These are phyloP conservation scores for Embiotoca jacksoni DNA, from an alignment of 2,113 vertebrate species.

Conservation along the genomic window DNA sequence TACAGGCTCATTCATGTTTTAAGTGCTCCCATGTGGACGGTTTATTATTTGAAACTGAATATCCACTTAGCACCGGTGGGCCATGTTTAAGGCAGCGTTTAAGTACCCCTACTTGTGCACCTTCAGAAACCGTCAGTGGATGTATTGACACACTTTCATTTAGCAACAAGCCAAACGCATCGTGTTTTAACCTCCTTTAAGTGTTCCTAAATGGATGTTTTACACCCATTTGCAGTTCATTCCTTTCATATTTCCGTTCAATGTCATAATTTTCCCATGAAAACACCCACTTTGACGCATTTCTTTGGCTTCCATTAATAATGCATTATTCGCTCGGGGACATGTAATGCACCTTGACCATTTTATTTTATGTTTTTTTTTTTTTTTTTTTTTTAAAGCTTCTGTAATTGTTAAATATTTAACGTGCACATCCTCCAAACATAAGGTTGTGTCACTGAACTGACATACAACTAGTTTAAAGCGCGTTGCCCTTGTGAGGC, in stretches of 20 bases:
- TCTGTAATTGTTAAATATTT: conserved; percentile 66
- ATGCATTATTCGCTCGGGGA: conserved; percentile 48
- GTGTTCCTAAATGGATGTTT: conserved; percentile 6
- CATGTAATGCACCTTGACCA: conserved; percentile 48
- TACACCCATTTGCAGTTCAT: background rate
- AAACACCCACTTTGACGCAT: conserved; percentile 29
- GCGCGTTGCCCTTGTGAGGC: conserved; percentile 46
- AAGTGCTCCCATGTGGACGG: conserved; percentile 40
- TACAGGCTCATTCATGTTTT: conserved; percentile 17
- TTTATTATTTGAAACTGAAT: conserved; percentile 46
- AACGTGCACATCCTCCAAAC: conserved; percentile 42
- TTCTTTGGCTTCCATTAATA: conserved; percentile 47
- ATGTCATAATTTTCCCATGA: conserved; percentile 19
- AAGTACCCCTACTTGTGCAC: conserved; percentile 32
- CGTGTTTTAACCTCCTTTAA: conserved; percentile 10
- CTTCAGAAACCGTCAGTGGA: conserved; percentile 33
- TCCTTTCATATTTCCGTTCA: conserved; percentile 29
- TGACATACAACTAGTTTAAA: conserved; percentile 47
- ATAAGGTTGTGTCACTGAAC: conserved; percentile 52
- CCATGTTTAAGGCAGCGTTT: conserved; percentile 37
- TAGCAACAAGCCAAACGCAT: conserved; percentile 8
- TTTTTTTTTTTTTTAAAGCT: conserved; percentile 25
- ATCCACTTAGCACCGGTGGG: conserved; percentile 43
- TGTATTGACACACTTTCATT: conserved; percentile 45
- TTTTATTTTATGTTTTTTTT: background rate